These are phyloP conservation scores for Pseudonaja textilis DNA, from an alignment of 2,113 vertebrate species.

Conservation along the genomic window DNA sequence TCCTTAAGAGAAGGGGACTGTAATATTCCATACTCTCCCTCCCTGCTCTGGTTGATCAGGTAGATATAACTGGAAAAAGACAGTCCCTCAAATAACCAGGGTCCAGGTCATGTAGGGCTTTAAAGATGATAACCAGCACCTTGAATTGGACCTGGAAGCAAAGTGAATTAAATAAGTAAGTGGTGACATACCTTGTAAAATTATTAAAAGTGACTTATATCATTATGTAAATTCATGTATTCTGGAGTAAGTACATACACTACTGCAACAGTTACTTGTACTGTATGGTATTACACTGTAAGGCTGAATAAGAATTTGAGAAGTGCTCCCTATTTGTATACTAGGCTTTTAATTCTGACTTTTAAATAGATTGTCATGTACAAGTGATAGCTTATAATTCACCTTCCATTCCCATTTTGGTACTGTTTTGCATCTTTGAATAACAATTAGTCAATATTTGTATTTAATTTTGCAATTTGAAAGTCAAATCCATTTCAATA, in stretches of 20 bases:
- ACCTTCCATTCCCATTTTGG: not conserved
- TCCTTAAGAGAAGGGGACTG: not conserved
- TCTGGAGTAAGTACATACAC: not conserved
- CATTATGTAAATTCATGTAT: not conserved
- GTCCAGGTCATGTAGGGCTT: not conserved
- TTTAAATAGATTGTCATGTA: not conserved
- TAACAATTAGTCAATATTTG: not conserved
- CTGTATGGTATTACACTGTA: not conserved
- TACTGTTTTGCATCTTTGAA: not conserved
- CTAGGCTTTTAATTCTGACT: not conserved
- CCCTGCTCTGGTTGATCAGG: not conserved
- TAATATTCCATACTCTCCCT: not conserved
- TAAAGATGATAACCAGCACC: not conserved
- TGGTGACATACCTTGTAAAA: not conserved
- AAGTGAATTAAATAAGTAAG: not conserved
- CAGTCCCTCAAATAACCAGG: not conserved
- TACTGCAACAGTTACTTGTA: not conserved
- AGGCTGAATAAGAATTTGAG: not conserved
- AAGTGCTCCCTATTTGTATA: not conserved
- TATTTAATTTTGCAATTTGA: not conserved
- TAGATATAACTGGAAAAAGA: not conserved
- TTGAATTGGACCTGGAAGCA: not conserved
- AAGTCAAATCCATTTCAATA: not conserved
- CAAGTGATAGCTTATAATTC: not conserved
- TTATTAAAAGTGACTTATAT: not conserved